Base-by-base conservation (phyloP, 2,113 vertebrate species). In the Haemorhous mexicanus region DNA sequence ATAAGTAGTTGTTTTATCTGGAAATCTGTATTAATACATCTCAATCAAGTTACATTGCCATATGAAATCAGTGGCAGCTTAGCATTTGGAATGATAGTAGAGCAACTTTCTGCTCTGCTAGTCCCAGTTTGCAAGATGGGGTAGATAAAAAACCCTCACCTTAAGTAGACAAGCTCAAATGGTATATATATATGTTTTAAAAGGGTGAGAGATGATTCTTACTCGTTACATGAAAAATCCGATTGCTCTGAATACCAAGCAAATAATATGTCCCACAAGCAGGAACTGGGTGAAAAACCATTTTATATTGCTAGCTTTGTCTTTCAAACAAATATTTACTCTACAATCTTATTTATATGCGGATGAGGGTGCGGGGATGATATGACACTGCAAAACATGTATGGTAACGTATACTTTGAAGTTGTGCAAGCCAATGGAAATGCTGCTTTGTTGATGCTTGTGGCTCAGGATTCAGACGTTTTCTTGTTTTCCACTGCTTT, bases 291-390 rank as follows among this genome's bases (percentile, higher is more conserved):
- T 58, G 76, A 83, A 66, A 16, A 74, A 63, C 37, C 2, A 1
- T 58, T 83, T 91, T 53, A 32, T 75, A 2, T 43, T 75, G 32
- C 17, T 78, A 21, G 4, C 33, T 63, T 80, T 80, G 37, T 62
- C 61, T 88, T 92, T 67, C 46, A 74, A 6, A 32, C 28, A 17
- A 66, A 21, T 56, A 46, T 70, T 90, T 64, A 21, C 43, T 81
- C 19, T 22, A n/a, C 8, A 33, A 5, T 74, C 41, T 70, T 26
- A 26, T 53, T 69, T 64, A 15, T 61, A 19, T 1, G 6, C 4
- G 2, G 7, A 9, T 13, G 16, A 35, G 21, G 23, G 7, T 27
- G 46, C 0, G 0, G 13, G 21, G 10, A 33, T 1, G 3, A 23
- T 21, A 11, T 1, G 3, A 33, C n/a, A 19, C 13, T 82, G 47